Conservation (phyloP, 2,113 vertebrate species). For the Oncorhynchus tshawytscha region DNA sequence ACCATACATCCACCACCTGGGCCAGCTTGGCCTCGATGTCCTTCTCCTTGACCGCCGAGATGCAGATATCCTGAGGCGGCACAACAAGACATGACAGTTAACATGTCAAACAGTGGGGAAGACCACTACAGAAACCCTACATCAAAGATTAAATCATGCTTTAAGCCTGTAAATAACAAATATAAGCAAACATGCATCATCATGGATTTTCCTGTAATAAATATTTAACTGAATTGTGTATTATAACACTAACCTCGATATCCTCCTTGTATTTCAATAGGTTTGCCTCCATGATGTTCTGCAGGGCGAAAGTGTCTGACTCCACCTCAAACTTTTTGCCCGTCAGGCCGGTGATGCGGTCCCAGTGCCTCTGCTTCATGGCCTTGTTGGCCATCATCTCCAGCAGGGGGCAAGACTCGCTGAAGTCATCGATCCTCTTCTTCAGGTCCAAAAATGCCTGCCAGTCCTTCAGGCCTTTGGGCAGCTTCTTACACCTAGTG, state of each 20-base stretch:
- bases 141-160: too few species aligned
- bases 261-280: constrained; percentile 81
- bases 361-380: constrained; percentile 82
- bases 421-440: constrained; percentile 82
- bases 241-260: constrained; percentile 74
- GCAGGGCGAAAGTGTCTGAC: constrained; percentile 73
- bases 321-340: constrained; percentile 73
- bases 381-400: constrained; percentile 77
- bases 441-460: constrained; percentile 80
- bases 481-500: constrained; percentile 74
- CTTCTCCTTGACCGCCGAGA: constrained; percentile 80
- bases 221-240: neutral
- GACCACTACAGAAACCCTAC: neutral
- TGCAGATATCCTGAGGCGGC: constrained; percentile 76
- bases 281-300: constrained; percentile 79
- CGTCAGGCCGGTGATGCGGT: constrained; percentile 67
- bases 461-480: constrained; percentile 79
- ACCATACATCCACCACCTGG: constrained; percentile 80
- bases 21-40: constrained; percentile 83
- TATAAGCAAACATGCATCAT: too few species aligned
- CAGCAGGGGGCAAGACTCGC: constrained; percentile 78
- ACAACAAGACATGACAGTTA: neutral
- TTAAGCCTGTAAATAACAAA: too few species aligned
- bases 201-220: too few species aligned
- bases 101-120: neutral